Evolutionary conservation across 2,113 vertebrate genomes (phyloP).

Genomic region (Regulus satrapa): DNA sequence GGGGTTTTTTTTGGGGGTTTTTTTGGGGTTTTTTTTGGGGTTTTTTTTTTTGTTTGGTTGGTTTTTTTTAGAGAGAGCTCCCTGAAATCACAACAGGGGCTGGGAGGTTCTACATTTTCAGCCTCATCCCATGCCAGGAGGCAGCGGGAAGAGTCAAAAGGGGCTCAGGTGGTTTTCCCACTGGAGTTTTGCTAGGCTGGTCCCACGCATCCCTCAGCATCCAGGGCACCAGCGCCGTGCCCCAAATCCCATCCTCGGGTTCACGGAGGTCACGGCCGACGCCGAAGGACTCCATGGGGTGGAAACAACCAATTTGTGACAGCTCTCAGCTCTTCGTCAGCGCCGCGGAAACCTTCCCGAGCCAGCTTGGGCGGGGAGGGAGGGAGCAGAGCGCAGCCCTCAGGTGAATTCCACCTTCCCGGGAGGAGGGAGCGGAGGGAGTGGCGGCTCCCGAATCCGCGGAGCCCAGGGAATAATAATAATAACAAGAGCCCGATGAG

Average conservation of each 20-base stretch:
- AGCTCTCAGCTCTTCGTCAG: background rate
- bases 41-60: background rate
- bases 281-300: accelerated
- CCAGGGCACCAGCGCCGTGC: too few relatives aligned
- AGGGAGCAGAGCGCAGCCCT: background rate
- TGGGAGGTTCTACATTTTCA: background rate
- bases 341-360: accelerated
- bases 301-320: background rate
- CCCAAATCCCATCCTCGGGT: accelerated
- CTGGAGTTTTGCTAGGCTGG: background rate
- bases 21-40: too few relatives aligned
- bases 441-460: background rate
- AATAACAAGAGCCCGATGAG: accelerated
- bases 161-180: background rate
- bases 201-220: background rate
- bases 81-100: background rate
- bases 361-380: accelerated
- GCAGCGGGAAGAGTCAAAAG: background rate
- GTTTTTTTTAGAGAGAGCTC: background rate
- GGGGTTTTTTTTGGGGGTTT: too few relatives aligned
- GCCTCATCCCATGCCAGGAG: accelerated
- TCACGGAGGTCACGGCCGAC: accelerated
- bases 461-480: background rate
- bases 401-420: background rate
- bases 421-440: background rate